Evolutionary conservation across 2,113 vertebrate species (phyloP), one percentile per base, ranked within the genome.

Genomic region (Syrmaticus mikado): DNA sequence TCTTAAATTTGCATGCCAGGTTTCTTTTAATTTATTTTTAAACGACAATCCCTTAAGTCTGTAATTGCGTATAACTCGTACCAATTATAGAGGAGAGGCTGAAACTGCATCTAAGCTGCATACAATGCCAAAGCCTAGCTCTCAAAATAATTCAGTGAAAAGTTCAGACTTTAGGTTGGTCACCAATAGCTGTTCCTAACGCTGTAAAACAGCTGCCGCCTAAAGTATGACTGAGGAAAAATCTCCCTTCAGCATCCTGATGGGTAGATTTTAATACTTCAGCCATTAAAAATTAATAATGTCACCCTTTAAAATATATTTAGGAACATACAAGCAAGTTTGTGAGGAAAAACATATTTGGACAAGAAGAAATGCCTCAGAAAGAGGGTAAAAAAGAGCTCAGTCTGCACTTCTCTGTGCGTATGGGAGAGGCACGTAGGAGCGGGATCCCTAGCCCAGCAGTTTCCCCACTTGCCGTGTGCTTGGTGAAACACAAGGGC

Each of bases 401-500:
- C 93, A 93, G 76, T 96, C 92, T 94, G 92, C 91, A 95, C 93
- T 90, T 95, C 92, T 94, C 76, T 95, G 92, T 96, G 91, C 46
- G 30, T 46, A 82, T 65, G 82, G 93, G 89, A 94, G 92, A 95
- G 90, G 94, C 90, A 93, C 81, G 70, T 84, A 95, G 89, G 83
- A 87, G 66, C 50, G 43, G 79, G 83, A 64, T 97, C 94, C 94
- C 94, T 91, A 96, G 92, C 85, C 78, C 82, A 94, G 85, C 89
- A 94, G 93, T 94, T 91, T 92, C 92, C 89, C 94, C 92, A 82
- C 66, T 93, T n/a, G 0, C 94, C 86, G 84, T 61, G 94, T 77
- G 3, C 94, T 83, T 91, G 92, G 93, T 57, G 81, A 96, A 93
- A 70, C 85, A 92, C 91, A 95, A 94, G 52, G 93, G 93, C 91